A percentile compares a stretch with the other conserved stretches of the same genome.
Evolutionary conservation across 2,797 vertebrate genomes (phyloP).

Genomic region (Rhinophrynus dorsalis): DNA sequence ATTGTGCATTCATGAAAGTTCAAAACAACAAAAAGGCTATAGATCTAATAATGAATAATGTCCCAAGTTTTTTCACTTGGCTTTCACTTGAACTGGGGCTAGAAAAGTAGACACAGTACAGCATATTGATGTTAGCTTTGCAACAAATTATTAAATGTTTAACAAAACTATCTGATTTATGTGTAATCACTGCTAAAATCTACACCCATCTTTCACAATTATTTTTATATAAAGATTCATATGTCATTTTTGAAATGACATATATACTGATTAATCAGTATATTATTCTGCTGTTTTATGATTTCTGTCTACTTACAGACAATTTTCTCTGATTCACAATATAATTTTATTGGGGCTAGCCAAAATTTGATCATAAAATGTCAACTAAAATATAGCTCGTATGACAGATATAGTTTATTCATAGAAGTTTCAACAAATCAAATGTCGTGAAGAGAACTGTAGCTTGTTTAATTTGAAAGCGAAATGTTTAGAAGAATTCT

Average conservation of each 20-base stretch:
- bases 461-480: slow-evolving; percentile 1
- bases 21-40: slow-evolving; percentile 46
- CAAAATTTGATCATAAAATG: slow-evolving; percentile 18
- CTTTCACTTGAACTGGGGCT: slow-evolving; percentile 53
- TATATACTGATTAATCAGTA: slow-evolving; percentile 68
- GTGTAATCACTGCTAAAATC: slow-evolving; percentile 52
- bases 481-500: neutral
- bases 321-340: slow-evolving; percentile 33
- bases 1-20: slow-evolving; percentile 49
- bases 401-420: slow-evolving; percentile 21
- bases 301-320: slow-evolving; percentile 39
- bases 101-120: slow-evolving; percentile 59
- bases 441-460: slow-evolving; percentile 15
- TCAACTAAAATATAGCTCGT: neutral
- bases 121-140: slow-evolving; percentile 56
- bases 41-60: slow-evolving; percentile 54
- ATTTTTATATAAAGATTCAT: slow-evolving; percentile 61
- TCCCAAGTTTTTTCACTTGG: slow-evolving; percentile 51
- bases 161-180: slow-evolving; percentile 66
- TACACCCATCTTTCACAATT: too few species aligned
- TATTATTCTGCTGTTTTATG: slow-evolving; percentile 56
- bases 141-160: slow-evolving; percentile 66
- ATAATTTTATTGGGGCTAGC: slow-evolving; percentile 33
- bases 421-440: slow-evolving; percentile 13
- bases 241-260: slow-evolving; percentile 61